Evolutionary conservation across 2,113 vertebrate genomes (phyloP), one percentile per base, ranked within the genome.

Genomic region (Numenius arquata): DNA sequence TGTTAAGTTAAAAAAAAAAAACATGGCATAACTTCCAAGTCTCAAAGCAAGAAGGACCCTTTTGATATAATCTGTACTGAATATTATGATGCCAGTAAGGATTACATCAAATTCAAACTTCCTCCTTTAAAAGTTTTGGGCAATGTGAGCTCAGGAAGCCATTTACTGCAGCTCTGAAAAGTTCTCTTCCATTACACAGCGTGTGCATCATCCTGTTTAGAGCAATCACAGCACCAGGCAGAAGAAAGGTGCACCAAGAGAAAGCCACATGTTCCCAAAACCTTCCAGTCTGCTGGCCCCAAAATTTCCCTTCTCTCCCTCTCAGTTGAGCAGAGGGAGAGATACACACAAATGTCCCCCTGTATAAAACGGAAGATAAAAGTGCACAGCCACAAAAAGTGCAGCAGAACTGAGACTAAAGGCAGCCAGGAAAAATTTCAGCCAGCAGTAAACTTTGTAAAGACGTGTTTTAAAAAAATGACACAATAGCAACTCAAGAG

Each of bases 401-500:
- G 26, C 25, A 79, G 63, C 15, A 88, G 92, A 79, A 73, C 20
- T 13, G 52, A 82, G 52, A 72, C 0, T 29, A 38, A 88, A 79
- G 53, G 41, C 26, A 93, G 58, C 3, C 48, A 72, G 2, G 2
- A 82, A 55, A 72, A 75, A 59, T 8, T 43, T 62, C 58, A 90
- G 50, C 10, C 84, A 88, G 41, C 15, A 41, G 9, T 34, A 47
- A 83, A 85, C 8, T 32, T 4, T 41, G 8, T 15, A 76, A 88
- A 61, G n/a, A 85, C 15, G 14, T 1, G 2, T 32, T 50, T 34
- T 13, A 7, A 61, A 68, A 78, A 92, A 87, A 50, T 4, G 2
- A 55, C 34, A 91, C 0, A 0, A 26, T 0, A 71, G 26, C 52
- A 78, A 52, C 27, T 70, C 27, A 40, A 58, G 32, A 2, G 26